These are phyloP conservation scores for Abrostola triplasia DNA, from an alignment of 2,888 invertebrate genomes.

Conservation along the genomic window DNA sequence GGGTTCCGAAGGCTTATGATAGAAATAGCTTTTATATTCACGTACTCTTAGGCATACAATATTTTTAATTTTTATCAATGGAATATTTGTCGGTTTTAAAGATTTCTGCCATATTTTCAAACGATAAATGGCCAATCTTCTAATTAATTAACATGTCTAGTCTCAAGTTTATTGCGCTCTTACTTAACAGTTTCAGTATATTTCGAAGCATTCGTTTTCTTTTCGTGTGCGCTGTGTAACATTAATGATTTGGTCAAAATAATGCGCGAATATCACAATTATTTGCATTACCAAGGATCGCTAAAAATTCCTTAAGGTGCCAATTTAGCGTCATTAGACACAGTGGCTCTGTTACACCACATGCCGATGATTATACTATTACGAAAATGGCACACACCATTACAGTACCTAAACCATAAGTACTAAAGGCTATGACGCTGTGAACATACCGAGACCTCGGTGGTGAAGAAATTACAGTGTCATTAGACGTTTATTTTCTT, in stretches of 20 bases:
- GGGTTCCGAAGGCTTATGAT: slow-evolving; percentile 27
- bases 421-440: slow-evolving; percentile 26
- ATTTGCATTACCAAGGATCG: slow-evolving; percentile 18
- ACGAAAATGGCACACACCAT: slow-evolving; percentile 47
- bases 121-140: too few species aligned
- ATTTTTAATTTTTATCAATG: too few species aligned
- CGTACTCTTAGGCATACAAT: too few species aligned
- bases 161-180: too few species aligned
- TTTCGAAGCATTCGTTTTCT: too few species aligned
- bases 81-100: too few species aligned
- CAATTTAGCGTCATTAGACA: slow-evolving; percentile 59
- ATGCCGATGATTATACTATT: slow-evolving; percentile 47
- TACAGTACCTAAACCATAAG: slow-evolving; percentile 22
- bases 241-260: too few species aligned
- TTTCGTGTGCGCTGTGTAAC: too few species aligned
- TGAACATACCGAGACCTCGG: slow-evolving; percentile 22
- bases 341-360: slow-evolving; percentile 47
- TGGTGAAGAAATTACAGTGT: slow-evolving; percentile 44
- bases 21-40: too few species aligned
- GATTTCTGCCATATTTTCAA: too few species aligned
- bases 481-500: slow-evolving; percentile 43
- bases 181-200: too few species aligned
- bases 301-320: slow-evolving; percentile 37
- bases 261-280: neutral
- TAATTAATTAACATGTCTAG: too few species aligned